phyloP scores from a whole-genome alignment of 2,113 vertebrate genomes.

The Candoia aspera region DNA sequence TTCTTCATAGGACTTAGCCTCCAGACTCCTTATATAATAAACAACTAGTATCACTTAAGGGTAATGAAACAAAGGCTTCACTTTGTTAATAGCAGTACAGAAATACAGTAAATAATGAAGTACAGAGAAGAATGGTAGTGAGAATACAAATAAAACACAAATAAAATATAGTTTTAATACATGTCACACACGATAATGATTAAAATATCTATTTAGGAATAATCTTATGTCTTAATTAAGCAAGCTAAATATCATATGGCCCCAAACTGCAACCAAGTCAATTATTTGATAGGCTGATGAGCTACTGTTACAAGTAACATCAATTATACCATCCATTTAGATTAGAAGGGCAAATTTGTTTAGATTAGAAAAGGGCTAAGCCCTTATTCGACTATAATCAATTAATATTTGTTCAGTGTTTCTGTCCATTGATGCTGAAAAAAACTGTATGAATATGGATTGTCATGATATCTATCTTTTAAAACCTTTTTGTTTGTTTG shows the following conservation, averaged over 20 bases:
- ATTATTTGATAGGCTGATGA: not conserved
- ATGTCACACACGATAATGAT: not conserved
- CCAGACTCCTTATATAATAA: not conserved
- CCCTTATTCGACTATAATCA: not conserved
- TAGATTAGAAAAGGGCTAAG: not conserved
- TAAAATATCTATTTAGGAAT: not conserved
- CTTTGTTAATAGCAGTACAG: not conserved
- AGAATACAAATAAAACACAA: not conserved
- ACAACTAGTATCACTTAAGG: not conserved
- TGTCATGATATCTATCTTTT: not conserved
- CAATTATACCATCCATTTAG: not conserved
- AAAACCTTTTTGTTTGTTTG: not conserved
- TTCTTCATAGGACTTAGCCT: too few relatives aligned
- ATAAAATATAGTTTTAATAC: not conserved
- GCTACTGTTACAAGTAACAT: not conserved
- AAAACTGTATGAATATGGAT: not conserved
- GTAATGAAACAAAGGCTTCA: not conserved
- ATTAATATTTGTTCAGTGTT: not conserved
- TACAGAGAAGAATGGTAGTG: not conserved
- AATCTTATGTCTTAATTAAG: not conserved
- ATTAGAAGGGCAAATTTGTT: not conserved
- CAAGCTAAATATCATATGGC: not conserved
- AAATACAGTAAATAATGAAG: not conserved
- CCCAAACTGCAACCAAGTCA: not conserved
- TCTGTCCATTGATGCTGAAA: not conserved